Conservation (phyloP, 2,888 invertebrate species). For the Rambutsinella grinnellia region DNA sequence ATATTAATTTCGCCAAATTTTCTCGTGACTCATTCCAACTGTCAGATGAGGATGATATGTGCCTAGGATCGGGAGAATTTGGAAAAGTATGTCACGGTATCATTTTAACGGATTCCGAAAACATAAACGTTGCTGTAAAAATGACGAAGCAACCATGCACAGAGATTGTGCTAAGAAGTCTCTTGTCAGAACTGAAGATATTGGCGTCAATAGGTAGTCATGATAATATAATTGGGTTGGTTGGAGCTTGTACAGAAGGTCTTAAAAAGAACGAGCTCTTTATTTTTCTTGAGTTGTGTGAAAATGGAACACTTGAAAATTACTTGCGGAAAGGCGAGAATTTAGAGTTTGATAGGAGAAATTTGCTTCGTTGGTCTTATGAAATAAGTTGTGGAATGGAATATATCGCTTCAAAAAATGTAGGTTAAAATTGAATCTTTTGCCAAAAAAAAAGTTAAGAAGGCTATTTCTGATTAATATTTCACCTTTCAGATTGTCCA, state of each 20-base stretch:
- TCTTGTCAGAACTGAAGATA: neutral
- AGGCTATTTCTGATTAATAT: too few species aligned
- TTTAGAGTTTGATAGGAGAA: neutral
- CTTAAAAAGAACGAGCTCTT: neutral
- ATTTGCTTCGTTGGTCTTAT: neutral
- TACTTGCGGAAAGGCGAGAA: neutral
- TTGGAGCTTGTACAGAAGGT: neutral
- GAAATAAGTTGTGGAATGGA: conserved; percentile 3
- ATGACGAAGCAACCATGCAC: too few species aligned
- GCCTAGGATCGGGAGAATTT: too few species aligned
- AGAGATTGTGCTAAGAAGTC: neutral
- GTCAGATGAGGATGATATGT: too few species aligned
- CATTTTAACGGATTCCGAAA: too few species aligned
- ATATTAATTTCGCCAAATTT: too few species aligned
- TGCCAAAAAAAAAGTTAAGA: too few species aligned
- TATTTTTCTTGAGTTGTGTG: neutral
- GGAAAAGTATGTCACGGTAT: too few species aligned
- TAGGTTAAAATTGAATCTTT: too few species aligned
- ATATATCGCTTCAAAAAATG: neutral
- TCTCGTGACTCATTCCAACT: too few species aligned
- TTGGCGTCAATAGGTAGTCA: neutral
- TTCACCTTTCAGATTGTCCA: neutral
- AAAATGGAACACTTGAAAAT: neutral
- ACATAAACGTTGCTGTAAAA: too few species aligned
- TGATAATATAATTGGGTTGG: neutral